phyloP scores from a whole-genome alignment of 23 tunicate species.

The Halocynthia aurantium region DNA sequence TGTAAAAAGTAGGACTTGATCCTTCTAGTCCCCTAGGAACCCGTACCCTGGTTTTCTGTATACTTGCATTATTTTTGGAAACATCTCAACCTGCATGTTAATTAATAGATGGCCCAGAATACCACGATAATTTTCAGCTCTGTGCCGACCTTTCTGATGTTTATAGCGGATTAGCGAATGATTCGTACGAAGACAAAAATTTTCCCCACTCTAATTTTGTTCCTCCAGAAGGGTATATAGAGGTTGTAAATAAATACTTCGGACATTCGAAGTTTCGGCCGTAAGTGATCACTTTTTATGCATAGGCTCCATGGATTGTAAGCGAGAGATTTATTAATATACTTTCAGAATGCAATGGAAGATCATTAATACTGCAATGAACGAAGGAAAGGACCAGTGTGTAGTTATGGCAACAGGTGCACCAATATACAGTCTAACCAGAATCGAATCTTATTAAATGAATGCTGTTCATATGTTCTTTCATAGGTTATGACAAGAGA shows the following conservation, averaged over 20 bases:
- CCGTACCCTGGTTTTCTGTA: no score
- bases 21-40: no score
- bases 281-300: slow-evolving; percentile 41
- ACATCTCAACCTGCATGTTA: no score
- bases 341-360: slow-evolving; percentile 93
- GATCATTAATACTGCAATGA: slow-evolving; percentile 86
- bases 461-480: background rate
- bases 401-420: slow-evolving; percentile 99
- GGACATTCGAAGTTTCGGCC: slow-evolving; percentile 94
- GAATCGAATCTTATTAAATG: background rate
- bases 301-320: no score
- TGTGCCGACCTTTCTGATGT: slow-evolving; percentile 13
- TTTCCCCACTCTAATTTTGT: slow-evolving; percentile 63
- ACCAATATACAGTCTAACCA: background rate
- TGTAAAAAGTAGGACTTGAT: no score
- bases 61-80: no score
- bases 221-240: slow-evolving; percentile 74
- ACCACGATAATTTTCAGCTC: background rate
- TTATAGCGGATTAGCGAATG: slow-evolving; percentile 3
- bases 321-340: background rate
- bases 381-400: slow-evolving; percentile 92
- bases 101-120: no score
- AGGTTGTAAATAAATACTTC: slow-evolving; percentile 77
- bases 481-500: slow-evolving; percentile 87
- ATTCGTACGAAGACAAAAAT: slow-evolving; percentile 16